Conservation (phyloP, 2,888 invertebrate genomes). For the Rhingia rostrata region DNA sequence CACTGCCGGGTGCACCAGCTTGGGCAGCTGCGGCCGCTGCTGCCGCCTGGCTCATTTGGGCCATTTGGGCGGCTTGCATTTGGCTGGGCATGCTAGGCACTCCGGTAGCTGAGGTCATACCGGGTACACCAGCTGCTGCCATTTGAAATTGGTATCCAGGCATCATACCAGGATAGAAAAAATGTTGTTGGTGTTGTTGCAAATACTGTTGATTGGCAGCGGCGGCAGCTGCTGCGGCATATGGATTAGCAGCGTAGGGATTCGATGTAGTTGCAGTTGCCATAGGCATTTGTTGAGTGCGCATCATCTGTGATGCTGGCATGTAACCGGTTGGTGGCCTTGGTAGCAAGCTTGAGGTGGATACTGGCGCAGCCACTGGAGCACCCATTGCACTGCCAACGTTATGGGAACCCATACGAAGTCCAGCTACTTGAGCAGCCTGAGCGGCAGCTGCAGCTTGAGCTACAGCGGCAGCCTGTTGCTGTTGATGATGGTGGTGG, state of each 20-base stretch:
- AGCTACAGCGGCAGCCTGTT: constrained; percentile 75
- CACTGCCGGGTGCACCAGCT: constrained; percentile 77
- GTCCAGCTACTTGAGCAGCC: constrained; percentile 67
- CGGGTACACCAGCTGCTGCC: constrained; percentile 81
- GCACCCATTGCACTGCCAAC: constrained; percentile 75
- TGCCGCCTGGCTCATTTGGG: constrained; percentile 77
- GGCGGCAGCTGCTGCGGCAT: constrained; percentile 75
- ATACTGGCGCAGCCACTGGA: constrained; percentile 74
- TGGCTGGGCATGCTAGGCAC: constrained; percentile 83
- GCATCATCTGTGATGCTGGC: constrained; percentile 73
- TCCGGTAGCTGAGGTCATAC: constrained; percentile 73
- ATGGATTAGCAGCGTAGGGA: constrained; percentile 75
- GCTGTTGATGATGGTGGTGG: constrained; percentile 75
- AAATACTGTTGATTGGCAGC: constrained; percentile 76
- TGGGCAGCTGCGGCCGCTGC: constrained; percentile 75
- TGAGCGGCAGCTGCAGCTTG: constrained; percentile 77
- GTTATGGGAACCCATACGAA: constrained; percentile 55
- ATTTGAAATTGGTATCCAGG: constrained; percentile 84
- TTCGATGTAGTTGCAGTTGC: constrained; percentile 75
- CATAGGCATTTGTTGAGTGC: constrained; percentile 73
- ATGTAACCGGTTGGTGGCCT: constrained; percentile 76
- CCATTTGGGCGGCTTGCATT: constrained; percentile 71
- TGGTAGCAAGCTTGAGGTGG: constrained; percentile 69
- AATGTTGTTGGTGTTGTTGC: constrained; percentile 78
- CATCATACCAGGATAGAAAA: constrained; percentile 84